Base-by-base conservation (phyloP, 2,888 invertebrate species). In the Lutraria lutraria region DNA sequence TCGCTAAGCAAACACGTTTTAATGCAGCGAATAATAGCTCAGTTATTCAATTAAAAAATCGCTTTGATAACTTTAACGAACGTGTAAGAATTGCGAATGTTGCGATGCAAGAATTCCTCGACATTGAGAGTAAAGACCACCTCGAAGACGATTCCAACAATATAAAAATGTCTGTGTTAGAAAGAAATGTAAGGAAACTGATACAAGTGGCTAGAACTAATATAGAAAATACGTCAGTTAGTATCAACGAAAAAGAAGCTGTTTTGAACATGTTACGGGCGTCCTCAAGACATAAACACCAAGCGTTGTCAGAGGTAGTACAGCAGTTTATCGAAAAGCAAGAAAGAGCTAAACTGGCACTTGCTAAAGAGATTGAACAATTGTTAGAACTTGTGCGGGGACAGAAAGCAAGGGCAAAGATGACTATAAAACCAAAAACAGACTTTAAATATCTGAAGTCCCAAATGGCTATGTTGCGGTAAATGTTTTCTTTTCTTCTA, bases 11-110 rank as follows among this genome's bases (percentile, higher is more conserved):
- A 86, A 89, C 93, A 13, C 91, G 93, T 53, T 94, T 94, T 85
- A 94, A 94, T 82, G 93, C 93, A 3, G 95, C 95, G 29, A 94
- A 94, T 81, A 94, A 93, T 84, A 92, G 85, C 60, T 93, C 94
- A 21, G 91, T 95, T 21, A 85, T 93, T 10, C 90, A 94, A 68
- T 90, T 94, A 0, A 91, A 90, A 43, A 93, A 94, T 79, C 92
- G 93, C 34, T 94, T 94, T 86, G 88, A 92, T 34, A 81, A 84
- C 21, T 93, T 94, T 76, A 93, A 93, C 83, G 91, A 87, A 43
- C 92, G 93, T n/a, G 89, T 94, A 25, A 87, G 83, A 56, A 29
- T 79, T 12, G 76, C 94, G 13, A 94, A 94, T 88, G n/a, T 90
- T n/a, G 83, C 85, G 15, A 85, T 94, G 29, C 82, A 89, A 19